Conservation (phyloP, 2,797 vertebrate genomes). For the Apogon hyalosoma region DNA sequence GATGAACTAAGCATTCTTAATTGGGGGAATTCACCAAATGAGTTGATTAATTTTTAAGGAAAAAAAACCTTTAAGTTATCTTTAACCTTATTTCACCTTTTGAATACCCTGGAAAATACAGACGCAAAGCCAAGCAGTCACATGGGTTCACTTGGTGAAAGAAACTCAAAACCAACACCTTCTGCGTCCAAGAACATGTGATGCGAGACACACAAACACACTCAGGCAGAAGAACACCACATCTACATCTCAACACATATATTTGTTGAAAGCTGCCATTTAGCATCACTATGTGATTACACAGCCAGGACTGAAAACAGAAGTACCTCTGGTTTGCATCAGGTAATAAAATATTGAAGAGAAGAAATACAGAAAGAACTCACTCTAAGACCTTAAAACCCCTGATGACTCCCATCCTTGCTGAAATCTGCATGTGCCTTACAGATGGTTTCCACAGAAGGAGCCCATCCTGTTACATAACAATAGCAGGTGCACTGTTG, state of each 20-base stretch:
- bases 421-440: conserved; percentile 1
- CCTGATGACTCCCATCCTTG: conserved; percentile 10
- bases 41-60: background rate
- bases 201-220: conserved; percentile 69
- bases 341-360: background rate
- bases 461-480: conserved; percentile 46
- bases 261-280: background rate
- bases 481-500: conserved; percentile 32
- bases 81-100: conserved; percentile 76
- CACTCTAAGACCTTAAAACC: conserved; percentile 16
- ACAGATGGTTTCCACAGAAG: conserved; percentile 7
- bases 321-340: background rate
- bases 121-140: conserved; percentile 73
- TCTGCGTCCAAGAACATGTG: conserved; percentile 84
- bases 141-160: conserved; percentile 80
- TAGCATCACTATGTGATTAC: background rate
- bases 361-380: conserved; percentile 19
- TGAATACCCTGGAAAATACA: conserved; percentile 70
- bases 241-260: conserved; percentile 8
- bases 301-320: background rate
- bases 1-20: background rate
- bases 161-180: conserved; percentile 87
- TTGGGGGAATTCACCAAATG: background rate
- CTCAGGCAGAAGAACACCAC: conserved; percentile 28
- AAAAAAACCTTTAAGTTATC: conserved; percentile 19